Percentiles rank a stretch among this genome's conserved stretches.
Evolutionary conservation across 2,888 invertebrate genomes (phyloP).

Genomic region (Helicoverpa assulta): DNA sequence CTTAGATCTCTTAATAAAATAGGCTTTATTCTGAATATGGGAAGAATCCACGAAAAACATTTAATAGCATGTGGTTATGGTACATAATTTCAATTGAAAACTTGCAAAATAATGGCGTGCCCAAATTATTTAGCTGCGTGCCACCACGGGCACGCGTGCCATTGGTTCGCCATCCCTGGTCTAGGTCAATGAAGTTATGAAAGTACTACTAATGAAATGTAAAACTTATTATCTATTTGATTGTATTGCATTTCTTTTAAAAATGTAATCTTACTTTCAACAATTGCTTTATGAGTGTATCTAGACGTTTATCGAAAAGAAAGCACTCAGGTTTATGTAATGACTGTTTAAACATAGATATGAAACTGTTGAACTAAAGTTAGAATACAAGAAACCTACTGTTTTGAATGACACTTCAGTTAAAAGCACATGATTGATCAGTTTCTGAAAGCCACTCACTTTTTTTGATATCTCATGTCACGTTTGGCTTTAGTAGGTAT

Average conservation of each 20-base stretch:
- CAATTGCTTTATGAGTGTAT: not conserved
- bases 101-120: too few species aligned
- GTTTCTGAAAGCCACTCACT: not conserved
- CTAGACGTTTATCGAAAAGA: not conserved
- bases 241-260: slow-evolving; percentile 3
- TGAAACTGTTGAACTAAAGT: not conserved
- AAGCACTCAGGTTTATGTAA: not conserved
- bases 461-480: not conserved
- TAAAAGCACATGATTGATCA: not conserved
- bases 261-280: not conserved
- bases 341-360: not conserved
- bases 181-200: not conserved
- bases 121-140: too few species aligned
- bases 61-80: too few species aligned
- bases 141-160: too few species aligned
- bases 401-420: not conserved
- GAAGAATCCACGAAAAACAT: too few species aligned
- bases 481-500: not conserved
- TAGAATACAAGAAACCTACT: not conserved
- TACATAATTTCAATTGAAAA: too few species aligned
- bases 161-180: too few species aligned
- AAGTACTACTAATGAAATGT: not conserved
- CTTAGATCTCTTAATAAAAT: too few species aligned
- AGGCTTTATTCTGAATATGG: too few species aligned
- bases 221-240: not conserved